These are phyloP conservation scores for Dusona sp. DNA, from an alignment of 2,888 invertebrate genomes.

Conservation along the genomic window DNA sequence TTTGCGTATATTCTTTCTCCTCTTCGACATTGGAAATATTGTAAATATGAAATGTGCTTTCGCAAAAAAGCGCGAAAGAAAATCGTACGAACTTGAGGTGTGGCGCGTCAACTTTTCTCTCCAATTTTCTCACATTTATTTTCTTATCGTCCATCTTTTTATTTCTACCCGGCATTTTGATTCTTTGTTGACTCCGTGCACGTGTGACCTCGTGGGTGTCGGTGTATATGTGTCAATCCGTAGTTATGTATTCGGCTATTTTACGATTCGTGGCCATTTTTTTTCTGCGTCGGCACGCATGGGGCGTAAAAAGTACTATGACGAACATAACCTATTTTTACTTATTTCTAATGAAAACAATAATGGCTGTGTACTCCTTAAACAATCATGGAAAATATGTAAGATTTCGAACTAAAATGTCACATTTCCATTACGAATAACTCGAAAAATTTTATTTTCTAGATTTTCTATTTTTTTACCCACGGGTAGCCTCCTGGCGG, in stretches of 20 bases:
- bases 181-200: slow-evolving; percentile 16
- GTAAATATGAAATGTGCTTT: background rate
- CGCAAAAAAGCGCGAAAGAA: background rate
- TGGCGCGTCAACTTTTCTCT: background rate
- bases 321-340: background rate
- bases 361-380: background rate
- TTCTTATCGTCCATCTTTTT: background rate
- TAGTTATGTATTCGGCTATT: background rate
- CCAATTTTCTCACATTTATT: background rate
- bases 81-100: too few relatives aligned
- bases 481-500: background rate
- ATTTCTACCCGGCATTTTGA: slow-evolving; percentile 8
- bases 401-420: background rate
- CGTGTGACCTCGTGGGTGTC: slow-evolving; percentile 1
- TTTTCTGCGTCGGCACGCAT: background rate
- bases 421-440: background rate
- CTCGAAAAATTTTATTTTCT: background rate
- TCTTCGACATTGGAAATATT: background rate
- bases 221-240: background rate
- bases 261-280: slow-evolving; percentile 1
- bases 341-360: background rate
- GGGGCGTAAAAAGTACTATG: background rate
- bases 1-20: background rate
- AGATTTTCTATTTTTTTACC: background rate
- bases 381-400: background rate